Evolutionary conservation across 2,113 vertebrate species (phyloP).

Genomic region (Excalfactoria chinensis): DNA sequence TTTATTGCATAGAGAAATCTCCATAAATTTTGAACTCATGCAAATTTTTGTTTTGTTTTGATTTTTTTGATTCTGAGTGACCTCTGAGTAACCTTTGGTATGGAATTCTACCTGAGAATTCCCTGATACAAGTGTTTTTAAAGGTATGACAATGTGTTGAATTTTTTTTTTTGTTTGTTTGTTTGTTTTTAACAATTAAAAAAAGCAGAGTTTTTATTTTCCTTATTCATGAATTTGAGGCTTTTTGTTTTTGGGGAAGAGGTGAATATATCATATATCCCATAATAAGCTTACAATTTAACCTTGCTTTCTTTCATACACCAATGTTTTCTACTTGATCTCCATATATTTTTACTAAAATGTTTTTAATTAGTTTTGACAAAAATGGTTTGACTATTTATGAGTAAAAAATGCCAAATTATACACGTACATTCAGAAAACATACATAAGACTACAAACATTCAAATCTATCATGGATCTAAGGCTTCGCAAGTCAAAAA

Average conservation of each 20-base stretch:
- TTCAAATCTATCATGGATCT: background rate
- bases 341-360: background rate
- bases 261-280: background rate
- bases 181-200: rapidly evolving
- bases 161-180: too few species aligned
- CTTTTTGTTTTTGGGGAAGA: background rate
- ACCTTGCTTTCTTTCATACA: background rate
- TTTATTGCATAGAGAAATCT: background rate
- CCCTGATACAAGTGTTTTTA: background rate
- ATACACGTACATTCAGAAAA: background rate
- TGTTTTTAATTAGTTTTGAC: background rate
- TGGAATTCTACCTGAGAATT: background rate
- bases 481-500: background rate
- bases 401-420: background rate
- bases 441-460: background rate
- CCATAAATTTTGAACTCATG: background rate
- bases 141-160: rapidly evolving
- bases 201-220: background rate
- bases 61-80: background rate
- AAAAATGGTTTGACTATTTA: background rate
- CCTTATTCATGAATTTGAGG: background rate
- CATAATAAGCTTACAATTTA: background rate
- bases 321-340: background rate
- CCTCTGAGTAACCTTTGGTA: background rate
- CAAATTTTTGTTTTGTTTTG: background rate